A percentile compares a stretch with the other conserved stretches of the same genome.
phyloP scores from a whole-genome alignment of 2,797 vertebrate species.

The Cyclura pinguis region DNA sequence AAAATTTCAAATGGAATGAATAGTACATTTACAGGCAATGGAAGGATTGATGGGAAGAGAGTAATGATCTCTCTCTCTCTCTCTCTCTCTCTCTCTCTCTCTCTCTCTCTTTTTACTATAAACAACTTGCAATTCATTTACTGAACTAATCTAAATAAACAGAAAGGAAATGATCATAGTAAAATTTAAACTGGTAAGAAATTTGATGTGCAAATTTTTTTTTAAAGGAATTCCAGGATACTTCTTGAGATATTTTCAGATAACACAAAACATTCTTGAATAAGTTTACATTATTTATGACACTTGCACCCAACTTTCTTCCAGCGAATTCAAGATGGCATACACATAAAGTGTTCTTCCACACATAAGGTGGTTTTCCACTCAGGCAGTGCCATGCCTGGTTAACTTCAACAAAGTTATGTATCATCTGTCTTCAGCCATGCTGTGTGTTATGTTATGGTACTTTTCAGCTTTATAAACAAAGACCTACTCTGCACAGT shows the following conservation, averaged over 20 bases:
- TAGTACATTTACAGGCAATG: conserved; percentile 65
- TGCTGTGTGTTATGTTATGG: neutral
- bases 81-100: conserved; percentile 47
- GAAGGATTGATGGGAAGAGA: conserved; percentile 69
- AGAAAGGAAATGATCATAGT: conserved; percentile 36
- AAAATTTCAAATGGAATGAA: conserved; percentile 68
- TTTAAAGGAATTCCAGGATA: neutral
- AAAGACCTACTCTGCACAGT: neutral
- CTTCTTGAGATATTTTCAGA: conserved; percentile 6
- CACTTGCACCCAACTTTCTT: neutral
- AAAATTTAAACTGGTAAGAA: conserved; percentile 28
- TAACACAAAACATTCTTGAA: neutral
- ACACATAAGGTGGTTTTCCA: neutral
- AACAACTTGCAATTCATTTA: conserved; percentile 70
- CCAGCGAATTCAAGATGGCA: neutral
- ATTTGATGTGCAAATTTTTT: neutral
- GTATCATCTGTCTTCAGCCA: neutral
- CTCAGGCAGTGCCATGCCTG: neutral
- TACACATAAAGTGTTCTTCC: neutral
- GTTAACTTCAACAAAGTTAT: neutral
- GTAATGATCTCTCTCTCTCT: conserved; percentile 60
- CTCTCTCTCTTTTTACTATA: conserved; percentile 48
- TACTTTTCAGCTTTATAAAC: neutral
- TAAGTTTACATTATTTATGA: conserved; percentile 1
- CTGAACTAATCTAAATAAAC: conserved; percentile 50